These are phyloP conservation scores for Chitala chitala DNA, from an alignment of 2,113 vertebrate genomes.

Conservation along the genomic window DNA sequence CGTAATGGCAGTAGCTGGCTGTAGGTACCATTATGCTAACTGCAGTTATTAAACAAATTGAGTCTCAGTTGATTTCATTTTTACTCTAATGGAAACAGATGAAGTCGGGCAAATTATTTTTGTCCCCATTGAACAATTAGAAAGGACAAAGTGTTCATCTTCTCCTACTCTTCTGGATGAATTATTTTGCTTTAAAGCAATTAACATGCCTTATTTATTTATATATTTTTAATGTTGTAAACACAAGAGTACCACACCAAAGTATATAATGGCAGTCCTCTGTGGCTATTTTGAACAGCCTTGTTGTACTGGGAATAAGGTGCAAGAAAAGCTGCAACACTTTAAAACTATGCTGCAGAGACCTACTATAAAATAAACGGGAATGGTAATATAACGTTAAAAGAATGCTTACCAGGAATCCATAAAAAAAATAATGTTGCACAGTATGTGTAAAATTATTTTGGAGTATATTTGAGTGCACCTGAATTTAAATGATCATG, in stretches of 20 bases:
- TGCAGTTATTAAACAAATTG: constrained; percentile 20
- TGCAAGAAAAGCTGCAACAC: background rate
- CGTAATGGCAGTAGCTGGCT: background rate
- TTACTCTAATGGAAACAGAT: constrained; percentile 25
- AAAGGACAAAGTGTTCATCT: constrained; percentile 24
- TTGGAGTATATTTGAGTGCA: no score
- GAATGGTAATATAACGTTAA: no score
- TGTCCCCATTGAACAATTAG: constrained; percentile 13
- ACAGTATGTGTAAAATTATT: no score
- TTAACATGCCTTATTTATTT: constrained; percentile 19
- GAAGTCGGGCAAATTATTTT: constrained; percentile 22
- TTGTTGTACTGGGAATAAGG: background rate
- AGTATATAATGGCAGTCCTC: background rate
- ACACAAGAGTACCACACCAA: background rate
- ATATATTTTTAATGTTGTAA: constrained; percentile 15
- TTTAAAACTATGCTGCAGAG: background rate
- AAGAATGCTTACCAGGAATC: no score
- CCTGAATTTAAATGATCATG: no score
- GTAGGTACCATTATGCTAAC: constrained; percentile 6
- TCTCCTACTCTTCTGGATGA: constrained; percentile 12
- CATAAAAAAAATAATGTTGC: no score
- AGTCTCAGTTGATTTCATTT: constrained; percentile 15
- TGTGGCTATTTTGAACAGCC: background rate
- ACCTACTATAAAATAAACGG: no score
- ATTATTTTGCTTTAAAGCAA: constrained; percentile 17